Evolutionary conservation across 2,113 vertebrate species (phyloP).

Genomic region (Mixornis gularis): DNA sequence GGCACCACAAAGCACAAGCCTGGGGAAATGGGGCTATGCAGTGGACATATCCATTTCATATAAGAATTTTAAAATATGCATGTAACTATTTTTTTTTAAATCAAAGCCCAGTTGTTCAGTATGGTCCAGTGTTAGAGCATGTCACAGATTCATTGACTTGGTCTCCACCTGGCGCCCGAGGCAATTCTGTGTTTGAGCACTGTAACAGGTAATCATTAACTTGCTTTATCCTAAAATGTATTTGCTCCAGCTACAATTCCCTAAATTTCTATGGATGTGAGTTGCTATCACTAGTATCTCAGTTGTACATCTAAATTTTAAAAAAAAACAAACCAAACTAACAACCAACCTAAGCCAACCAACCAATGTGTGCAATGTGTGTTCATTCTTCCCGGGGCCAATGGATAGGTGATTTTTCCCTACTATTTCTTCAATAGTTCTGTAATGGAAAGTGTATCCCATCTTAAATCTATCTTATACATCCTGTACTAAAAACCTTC

Average conservation of each 20-base stretch:
- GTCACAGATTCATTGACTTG: not conserved
- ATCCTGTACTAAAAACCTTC: not conserved
- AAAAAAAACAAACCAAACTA: not conserved
- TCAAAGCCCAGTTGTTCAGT: not conserved
- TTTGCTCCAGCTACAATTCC: not conserved
- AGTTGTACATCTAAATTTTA: not conserved
- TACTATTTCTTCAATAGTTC: not conserved
- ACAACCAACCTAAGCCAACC: not conserved
- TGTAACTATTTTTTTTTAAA: not conserved
- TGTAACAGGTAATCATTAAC: rapidly evolving
- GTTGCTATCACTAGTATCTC: not conserved
- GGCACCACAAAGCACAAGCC: not conserved
- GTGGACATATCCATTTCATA: not conserved
- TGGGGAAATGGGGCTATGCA: not conserved
- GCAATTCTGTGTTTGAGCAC: not conserved
- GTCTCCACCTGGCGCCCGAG: not conserved
- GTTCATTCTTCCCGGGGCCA: not conserved
- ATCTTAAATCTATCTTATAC: not conserved
- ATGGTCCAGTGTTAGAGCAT: not conserved
- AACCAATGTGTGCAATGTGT: too few relatives aligned
- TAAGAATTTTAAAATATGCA: not conserved
- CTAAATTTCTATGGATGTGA: not conserved
- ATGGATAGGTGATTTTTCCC: not conserved
- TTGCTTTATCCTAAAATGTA: not conserved
- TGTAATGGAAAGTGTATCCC: not conserved